Evolutionary conservation across 2,113 vertebrate species (phyloP).

Genomic region (Carassius carassius): DNA sequence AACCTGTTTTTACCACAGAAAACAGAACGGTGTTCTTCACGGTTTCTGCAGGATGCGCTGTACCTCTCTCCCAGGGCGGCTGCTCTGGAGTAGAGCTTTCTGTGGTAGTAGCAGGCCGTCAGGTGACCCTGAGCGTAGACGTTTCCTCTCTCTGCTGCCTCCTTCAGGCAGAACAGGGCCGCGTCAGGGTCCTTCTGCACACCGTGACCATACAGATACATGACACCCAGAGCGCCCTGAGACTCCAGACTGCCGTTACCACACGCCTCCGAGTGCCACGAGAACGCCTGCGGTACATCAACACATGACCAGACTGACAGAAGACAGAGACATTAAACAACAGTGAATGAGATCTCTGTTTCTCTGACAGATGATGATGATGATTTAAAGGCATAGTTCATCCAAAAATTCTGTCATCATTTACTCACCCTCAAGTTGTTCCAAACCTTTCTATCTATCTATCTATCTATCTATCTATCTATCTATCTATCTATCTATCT

Average conservation of each 20-base stretch:
- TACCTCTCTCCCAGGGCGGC: slow-evolving; percentile 76
- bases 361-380: not conserved
- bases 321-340: not conserved
- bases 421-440: no score
- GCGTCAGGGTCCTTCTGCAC: slow-evolving; percentile 60
- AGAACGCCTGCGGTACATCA: slow-evolving; percentile 75
- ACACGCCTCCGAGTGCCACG: slow-evolving; percentile 84
- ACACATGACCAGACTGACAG: not conserved
- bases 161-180: slow-evolving; percentile 73
- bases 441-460: no score
- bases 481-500: no score
- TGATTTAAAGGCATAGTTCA: no score
- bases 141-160: slow-evolving; percentile 77
- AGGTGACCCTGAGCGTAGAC: slow-evolving; percentile 80
- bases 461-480: no score
- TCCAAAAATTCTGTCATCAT: no score
- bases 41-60: not conserved
- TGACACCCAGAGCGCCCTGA: slow-evolving; percentile 78
- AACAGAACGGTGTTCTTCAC: not conserved
- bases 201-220: slow-evolving; percentile 81
- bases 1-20: not conserved
- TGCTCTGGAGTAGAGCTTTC: slow-evolving; percentile 77
- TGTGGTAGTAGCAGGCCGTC: slow-evolving; percentile 77
- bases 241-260: slow-evolving; percentile 83
- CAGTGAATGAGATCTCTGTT: not conserved